Percentiles rank a stretch among this genome's conserved stretches.
Evolutionary conservation across 2,113 vertebrate species (phyloP).

Genomic region (Narcine bancroftii): DNA sequence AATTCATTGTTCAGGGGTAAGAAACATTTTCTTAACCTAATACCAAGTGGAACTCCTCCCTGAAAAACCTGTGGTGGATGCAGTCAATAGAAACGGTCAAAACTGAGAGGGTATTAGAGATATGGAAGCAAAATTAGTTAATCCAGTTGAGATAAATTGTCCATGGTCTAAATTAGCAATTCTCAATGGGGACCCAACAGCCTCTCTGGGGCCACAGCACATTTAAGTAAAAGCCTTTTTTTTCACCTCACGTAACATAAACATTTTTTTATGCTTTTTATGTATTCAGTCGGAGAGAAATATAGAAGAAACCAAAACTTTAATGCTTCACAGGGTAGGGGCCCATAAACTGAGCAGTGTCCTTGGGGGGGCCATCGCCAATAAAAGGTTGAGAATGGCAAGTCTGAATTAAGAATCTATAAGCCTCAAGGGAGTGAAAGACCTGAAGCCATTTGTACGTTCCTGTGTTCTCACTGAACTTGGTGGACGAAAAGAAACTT

Average conservation of each 20-base stretch:
- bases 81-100: not conserved
- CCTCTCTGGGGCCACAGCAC: too few relatives aligned
- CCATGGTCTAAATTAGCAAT: not conserved
- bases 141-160: not conserved
- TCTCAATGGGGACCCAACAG: too few relatives aligned
- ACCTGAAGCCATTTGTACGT: not conserved
- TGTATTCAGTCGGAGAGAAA: too few relatives aligned
- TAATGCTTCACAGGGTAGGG: too few relatives aligned
- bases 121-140: not conserved
- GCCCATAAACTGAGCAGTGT: too few relatives aligned
- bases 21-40: not conserved
- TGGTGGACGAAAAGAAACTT: not conserved
- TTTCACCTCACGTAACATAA: too few relatives aligned
- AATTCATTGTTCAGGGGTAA: not conserved
- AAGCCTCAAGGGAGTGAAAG: not conserved
- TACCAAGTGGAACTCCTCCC: not conserved
- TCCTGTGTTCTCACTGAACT: not conserved
- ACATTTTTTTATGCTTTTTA: too few relatives aligned
- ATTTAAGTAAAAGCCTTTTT: too few relatives aligned
- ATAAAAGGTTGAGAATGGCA: too few relatives aligned
- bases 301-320: too few relatives aligned
- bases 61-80: not conserved
- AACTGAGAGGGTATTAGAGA: not conserved
- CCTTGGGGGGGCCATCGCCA: too few relatives aligned
- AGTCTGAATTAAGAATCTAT: too few relatives aligned